A percentile compares a stretch with the other conserved stretches of the same genome.
Conservation (phyloP, 2,113 vertebrate genomes). For the Vombatus ursinus region DNA sequence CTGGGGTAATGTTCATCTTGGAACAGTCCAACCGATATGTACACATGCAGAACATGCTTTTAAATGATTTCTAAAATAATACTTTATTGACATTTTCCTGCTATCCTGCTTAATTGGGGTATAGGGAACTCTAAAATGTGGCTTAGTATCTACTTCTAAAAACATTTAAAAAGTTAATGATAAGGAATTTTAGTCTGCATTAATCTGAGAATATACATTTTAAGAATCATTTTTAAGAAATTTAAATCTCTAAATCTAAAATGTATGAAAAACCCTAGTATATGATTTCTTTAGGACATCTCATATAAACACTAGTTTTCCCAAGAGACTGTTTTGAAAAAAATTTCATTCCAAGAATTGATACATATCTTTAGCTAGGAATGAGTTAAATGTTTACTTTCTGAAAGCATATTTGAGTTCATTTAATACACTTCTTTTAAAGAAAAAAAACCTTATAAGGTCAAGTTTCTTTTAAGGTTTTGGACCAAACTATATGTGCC, state of each 20-base stretch:
- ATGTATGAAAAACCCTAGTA: constrained; percentile 9
- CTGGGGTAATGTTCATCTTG: not conserved
- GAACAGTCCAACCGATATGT: not conserved
- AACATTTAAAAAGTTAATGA: constrained; percentile 38
- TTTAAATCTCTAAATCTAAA: constrained; percentile 14
- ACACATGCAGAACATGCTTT: not conserved
- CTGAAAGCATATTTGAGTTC: not conserved
- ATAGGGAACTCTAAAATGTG: not conserved
- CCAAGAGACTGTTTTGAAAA: not conserved
- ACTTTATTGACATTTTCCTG: constrained; percentile 42
- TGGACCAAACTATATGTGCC: not conserved
- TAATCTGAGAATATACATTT: constrained; percentile 18
- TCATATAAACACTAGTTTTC: not conserved
- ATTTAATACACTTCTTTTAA: not conserved
- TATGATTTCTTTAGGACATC: constrained; percentile 12
- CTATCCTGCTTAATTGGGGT: not conserved
- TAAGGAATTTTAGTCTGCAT: constrained; percentile 26
- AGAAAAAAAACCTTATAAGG: not conserved
- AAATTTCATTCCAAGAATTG: not conserved
- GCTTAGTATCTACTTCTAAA: not conserved
- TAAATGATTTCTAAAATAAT: constrained; percentile 38
- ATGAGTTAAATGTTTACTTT: not conserved
- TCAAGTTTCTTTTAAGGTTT: not conserved
- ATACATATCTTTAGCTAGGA: not conserved
- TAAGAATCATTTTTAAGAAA: not conserved